Percentiles rank a stretch among this genome's conserved stretches.
Conservation (phyloP, 2,113 vertebrate genomes). For the Albula goreensis region DNA sequence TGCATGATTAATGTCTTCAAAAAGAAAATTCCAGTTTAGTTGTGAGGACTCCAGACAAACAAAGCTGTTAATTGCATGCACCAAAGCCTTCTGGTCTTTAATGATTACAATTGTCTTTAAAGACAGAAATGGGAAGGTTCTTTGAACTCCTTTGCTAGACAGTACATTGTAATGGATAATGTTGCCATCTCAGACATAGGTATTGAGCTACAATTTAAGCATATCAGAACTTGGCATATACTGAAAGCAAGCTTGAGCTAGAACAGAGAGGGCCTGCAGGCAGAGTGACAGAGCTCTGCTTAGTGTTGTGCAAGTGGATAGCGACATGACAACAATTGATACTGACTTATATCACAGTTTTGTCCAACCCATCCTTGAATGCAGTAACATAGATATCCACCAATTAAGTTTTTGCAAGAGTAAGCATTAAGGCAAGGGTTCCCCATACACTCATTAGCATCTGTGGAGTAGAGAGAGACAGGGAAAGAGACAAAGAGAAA, state of each 20-base stretch:
- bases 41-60: neutral
- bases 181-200: neutral
- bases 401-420: conserved; percentile 99
- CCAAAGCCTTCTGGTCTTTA: neutral
- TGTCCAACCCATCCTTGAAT: conserved; percentile 91
- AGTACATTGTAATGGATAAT: neutral
- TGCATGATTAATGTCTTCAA: neutral
- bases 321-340: conserved; percentile 54
- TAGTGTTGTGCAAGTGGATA: conserved; percentile 26
- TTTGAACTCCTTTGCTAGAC: neutral
- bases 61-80: conserved; percentile 28
- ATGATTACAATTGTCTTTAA: neutral
- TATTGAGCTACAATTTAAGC: neutral
- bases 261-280: neutral
- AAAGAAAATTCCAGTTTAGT: conserved; percentile 8
- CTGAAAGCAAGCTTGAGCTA: conserved; percentile 1
- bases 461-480: conserved; percentile 75
- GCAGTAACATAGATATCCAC: conserved; percentile 98
- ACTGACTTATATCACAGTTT: conserved; percentile 98
- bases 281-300: neutral
- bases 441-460: conserved; percentile 92
- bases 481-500: conserved; percentile 63
- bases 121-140: neutral
- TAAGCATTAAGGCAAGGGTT: conserved; percentile 93
- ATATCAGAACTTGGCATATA: neutral